Evolutionary conservation across 2,797 vertebrate species (phyloP), one percentile per base, ranked within the genome.

Genomic region (Phrynocephalus vlangalii): DNA sequence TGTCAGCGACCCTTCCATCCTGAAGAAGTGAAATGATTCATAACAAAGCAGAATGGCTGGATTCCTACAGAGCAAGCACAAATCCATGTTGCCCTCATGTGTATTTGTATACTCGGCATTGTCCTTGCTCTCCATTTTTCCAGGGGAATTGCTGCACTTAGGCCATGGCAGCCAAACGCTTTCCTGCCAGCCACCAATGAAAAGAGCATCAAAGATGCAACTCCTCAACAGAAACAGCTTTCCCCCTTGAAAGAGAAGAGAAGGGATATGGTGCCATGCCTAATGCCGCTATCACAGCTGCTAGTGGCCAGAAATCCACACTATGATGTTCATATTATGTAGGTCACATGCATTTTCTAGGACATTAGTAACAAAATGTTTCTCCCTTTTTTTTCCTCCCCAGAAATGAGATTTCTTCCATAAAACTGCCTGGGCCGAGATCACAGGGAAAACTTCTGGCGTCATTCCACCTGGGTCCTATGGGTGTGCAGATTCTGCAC

Each of bases 121-220:
- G 80, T 67, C 79, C 92, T 84, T 24, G 82, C 30, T 85, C 3
- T 82, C 75, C 81, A 75, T 63, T 87, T 44, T 87, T 56, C 44
- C 75, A 4, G 77, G 4, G 38, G 88, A 82, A 87, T 91, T 18
- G 50, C 67, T 70, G 50, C n/a, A 88, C 78, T 52, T 89, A 56
- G 84, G 5, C 85, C 26, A 85, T 90, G 76, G 66, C 15, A 79
- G 2, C 60, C 80, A 60, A 89, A 77, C 1, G 86, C 8, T 70
- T 63, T 71, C 48, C 76, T 85, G 50, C 38, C 18, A 56, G 1
- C 5, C 56, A 3, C 2, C 30, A 82, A 50, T 75, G 76, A n/a
- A 52, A 72, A 77, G 16, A 79, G 24, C 30, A 26, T 84, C 71
- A 87, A n/a, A 92, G 94, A 92, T 87, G 4, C 24, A 78, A 80